These are phyloP conservation scores for Ostrea edulis DNA, from an alignment of 1,140 invertebrate genomes.

Conservation along the genomic window DNA sequence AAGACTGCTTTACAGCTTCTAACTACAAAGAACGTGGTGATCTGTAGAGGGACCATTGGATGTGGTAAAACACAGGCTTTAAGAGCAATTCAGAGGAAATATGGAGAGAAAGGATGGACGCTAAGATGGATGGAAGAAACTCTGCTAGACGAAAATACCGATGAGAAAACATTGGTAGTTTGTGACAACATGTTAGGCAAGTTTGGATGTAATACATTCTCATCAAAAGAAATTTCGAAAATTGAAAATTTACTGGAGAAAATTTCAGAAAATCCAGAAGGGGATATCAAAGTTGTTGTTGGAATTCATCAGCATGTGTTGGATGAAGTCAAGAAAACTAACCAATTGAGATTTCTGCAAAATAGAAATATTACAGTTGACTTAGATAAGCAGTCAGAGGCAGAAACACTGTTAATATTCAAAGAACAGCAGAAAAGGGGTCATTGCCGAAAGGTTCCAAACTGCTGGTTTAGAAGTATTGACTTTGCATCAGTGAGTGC, in stretches of 20 bases:
- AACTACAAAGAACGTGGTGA: neutral
- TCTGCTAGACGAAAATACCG: too few species aligned
- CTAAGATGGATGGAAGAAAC: neutral
- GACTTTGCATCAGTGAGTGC: neutral
- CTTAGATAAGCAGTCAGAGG: neutral
- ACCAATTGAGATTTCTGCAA: neutral
- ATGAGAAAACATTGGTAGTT: neutral
- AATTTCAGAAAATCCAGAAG: neutral
- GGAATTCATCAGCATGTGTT: constrained; percentile 5
- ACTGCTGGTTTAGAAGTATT: neutral
- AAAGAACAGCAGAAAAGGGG: neutral
- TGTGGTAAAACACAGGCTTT: constrained; percentile 31
- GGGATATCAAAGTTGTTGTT: neutral
- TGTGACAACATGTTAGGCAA: neutral
- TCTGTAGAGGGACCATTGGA: neutral
- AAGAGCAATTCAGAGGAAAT: neutral
- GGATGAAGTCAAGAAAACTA: constrained; percentile 6
- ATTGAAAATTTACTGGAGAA: neutral
- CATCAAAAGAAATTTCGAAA: neutral
- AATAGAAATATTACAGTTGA: neutral
- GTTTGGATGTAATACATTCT: neutral
- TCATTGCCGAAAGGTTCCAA: neutral
- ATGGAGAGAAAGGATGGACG: neutral
- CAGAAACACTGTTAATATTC: neutral
- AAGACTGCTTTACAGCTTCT: neutral